Conservation (phyloP, 2,113 vertebrate species). For the Myanophis thanlyinensis region DNA sequence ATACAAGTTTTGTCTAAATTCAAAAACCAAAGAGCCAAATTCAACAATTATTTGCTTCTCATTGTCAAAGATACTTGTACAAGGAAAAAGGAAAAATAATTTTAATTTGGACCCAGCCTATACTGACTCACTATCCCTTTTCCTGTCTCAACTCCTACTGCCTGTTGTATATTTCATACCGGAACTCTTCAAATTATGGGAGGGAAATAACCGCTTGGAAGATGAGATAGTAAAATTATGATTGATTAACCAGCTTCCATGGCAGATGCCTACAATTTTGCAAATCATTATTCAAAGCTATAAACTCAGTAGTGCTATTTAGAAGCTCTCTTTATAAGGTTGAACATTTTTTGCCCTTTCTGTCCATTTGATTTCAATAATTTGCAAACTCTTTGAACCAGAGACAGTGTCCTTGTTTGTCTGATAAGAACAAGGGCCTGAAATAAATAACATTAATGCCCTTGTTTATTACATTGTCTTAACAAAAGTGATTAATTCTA, state of each 20-base stretch:
- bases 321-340: neutral
- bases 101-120: neutral
- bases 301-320: neutral
- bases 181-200: neutral
- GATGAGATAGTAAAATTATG: neutral
- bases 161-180: neutral
- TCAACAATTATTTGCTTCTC: neutral
- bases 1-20: neutral
- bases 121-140: neutral
- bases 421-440: neutral
- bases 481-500: neutral
- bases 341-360: neutral
- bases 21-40: neutral
- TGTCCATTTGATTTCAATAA: neutral
- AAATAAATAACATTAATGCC: conserved; percentile 32
- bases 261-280: neutral
- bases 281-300: neutral
- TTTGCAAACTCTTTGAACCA: neutral
- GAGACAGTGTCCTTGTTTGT: conserved; percentile 10
- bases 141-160: neutral
- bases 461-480: neutral
- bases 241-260: neutral
- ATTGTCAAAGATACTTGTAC: neutral
- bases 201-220: neutral
- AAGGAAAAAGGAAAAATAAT: neutral